Evolutionary conservation across 2,888 invertebrate genomes (phyloP).

Genomic region (Phyto melanocephala): DNA sequence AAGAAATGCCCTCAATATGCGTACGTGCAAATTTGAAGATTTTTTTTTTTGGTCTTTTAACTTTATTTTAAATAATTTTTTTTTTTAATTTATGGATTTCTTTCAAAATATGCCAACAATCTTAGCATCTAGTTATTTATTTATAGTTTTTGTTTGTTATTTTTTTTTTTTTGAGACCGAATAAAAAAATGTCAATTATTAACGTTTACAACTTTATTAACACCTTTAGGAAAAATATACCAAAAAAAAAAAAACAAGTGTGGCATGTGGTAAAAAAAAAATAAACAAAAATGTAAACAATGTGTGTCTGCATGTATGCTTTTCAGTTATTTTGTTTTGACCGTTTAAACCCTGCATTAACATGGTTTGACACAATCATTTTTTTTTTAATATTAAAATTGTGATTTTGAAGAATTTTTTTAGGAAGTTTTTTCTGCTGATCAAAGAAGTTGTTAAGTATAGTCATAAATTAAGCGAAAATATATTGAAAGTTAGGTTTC

Average conservation of each 20-base stretch:
- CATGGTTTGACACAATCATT: slow-evolving; percentile 21
- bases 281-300: background rate
- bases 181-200: slow-evolving; percentile 2
- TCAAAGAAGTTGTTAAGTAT: slow-evolving; percentile 12
- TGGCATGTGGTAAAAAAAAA: slow-evolving; percentile 8
- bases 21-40: slow-evolving; percentile 42
- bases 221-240: slow-evolving; percentile 36
- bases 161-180: background rate
- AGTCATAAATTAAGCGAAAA: background rate
- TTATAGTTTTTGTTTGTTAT: background rate
- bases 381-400: background rate
- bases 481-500: background rate
- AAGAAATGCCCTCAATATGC: slow-evolving; percentile 41
- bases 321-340: background rate
- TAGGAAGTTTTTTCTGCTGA: background rate
- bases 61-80: background rate
- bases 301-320: background rate
- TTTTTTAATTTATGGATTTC: slow-evolving; percentile 7
- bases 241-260: slow-evolving; percentile 21
- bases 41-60: background rate
- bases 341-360: background rate
- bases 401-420: slow-evolving; percentile 19
- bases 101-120: slow-evolving; percentile 16
- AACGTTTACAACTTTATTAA: slow-evolving; percentile 63
- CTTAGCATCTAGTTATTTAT: background rate